phyloP scores from a whole-genome alignment of 2,888 invertebrate species.

The Mesopsocus fuscifrons region DNA sequence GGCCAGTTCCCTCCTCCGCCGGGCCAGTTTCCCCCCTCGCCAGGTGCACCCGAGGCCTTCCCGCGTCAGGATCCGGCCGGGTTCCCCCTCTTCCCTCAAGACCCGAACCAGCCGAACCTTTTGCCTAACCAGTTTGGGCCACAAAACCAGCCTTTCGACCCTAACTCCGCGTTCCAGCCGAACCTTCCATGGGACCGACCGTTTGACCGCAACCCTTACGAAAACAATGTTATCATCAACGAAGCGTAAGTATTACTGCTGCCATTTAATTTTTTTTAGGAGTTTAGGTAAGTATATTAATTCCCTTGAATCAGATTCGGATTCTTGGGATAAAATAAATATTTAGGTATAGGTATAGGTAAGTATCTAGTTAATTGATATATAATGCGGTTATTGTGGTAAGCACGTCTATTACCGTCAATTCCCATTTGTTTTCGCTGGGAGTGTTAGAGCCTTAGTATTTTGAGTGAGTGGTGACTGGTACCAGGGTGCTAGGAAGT shows the following conservation, averaged over 20 bases:
- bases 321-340: no score
- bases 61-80: slow-evolving; percentile 7
- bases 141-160: not conserved
- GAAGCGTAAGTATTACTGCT: slow-evolving; percentile 35
- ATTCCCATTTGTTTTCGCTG: no score
- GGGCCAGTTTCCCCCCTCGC: not conserved
- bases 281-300: no score
- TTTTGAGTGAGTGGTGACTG: no score
- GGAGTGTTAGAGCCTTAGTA: no score
- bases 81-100: slow-evolving; percentile 1
- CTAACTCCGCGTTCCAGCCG: not conserved
- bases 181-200: not conserved
- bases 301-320: no score
- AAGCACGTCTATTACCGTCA: no score
- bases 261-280: no score
- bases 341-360: no score
- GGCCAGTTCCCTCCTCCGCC: slow-evolving; percentile 14
- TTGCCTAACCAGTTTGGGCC: not conserved
- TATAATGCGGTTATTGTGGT: no score
- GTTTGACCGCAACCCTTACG: slow-evolving; percentile 1
- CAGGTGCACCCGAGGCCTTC: slow-evolving; percentile 4
- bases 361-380: no score
- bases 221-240: slow-evolving; percentile 32
- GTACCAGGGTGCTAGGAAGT: no score
- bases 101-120: slow-evolving; percentile 1